Conservation (phyloP, 2,888 invertebrate genomes). For the Phortica okadai region DNA sequence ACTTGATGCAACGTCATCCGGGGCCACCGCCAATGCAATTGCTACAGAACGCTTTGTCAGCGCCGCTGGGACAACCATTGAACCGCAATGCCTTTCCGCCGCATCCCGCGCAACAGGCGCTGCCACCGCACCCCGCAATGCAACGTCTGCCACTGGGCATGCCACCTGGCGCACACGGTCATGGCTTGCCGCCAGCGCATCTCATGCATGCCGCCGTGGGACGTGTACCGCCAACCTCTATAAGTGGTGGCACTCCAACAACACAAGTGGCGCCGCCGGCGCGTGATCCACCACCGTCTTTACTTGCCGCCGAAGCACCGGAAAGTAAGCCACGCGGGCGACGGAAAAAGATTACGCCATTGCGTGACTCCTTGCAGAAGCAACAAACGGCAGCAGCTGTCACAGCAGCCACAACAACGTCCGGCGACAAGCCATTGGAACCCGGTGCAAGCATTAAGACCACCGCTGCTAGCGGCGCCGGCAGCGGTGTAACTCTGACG, state of each 20-base stretch:
- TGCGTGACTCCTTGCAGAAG: constrained; percentile 76
- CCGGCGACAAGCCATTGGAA: neutral
- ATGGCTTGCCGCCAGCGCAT: constrained; percentile 48
- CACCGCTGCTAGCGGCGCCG: constrained; percentile 27
- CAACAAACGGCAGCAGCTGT: constrained; percentile 78
- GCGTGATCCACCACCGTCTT: constrained; percentile 8
- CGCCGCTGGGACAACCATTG: constrained; percentile 71
- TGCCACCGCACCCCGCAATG: constrained; percentile 50
- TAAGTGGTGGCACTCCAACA: constrained; percentile 47
- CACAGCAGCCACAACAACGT: constrained; percentile 73
- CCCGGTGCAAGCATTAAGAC: constrained; percentile 34
- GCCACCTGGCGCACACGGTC: constrained; percentile 44
- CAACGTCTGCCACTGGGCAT: constrained; percentile 58
- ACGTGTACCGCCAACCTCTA: constrained; percentile 41
- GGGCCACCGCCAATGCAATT: constrained; percentile 65
- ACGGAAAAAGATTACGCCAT: constrained; percentile 76
- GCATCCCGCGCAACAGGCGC: constrained; percentile 48
- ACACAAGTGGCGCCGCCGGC: constrained; percentile 36
- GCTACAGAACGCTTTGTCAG: constrained; percentile 72
- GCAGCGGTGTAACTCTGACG: constrained; percentile 46
- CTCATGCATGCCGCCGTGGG: constrained; percentile 50
- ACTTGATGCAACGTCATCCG: constrained; percentile 67
- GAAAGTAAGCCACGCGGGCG: constrained; percentile 73
- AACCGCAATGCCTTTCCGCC: constrained; percentile 61
- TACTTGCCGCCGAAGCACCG: constrained; percentile 40